Conservation (phyloP, 2,797 vertebrate genomes). For the Numenius phaeopus region DNA sequence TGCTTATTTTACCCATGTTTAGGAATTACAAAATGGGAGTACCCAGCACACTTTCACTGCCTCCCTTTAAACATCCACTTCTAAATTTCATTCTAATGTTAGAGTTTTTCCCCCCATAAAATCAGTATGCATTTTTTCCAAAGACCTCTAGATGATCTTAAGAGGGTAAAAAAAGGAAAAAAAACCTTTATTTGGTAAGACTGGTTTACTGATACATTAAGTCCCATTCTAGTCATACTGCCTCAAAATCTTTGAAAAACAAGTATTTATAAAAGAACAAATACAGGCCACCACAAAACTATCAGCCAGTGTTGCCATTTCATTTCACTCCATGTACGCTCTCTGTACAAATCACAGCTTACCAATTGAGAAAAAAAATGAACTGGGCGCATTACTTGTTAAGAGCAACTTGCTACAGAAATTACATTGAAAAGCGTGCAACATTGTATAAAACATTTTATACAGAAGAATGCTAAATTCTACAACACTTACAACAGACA, state of each 20-base stretch:
- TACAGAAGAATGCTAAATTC: background rate
- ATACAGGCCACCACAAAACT: background rate
- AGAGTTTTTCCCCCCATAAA: background rate
- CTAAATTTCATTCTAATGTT: background rate
- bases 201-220: background rate
- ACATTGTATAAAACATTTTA: background rate
- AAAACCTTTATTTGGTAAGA: background rate
- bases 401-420: background rate
- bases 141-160: background rate
- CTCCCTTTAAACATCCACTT: background rate
- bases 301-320: background rate
- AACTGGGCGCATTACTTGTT: background rate
- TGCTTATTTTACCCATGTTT: background rate
- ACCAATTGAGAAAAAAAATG: background rate
- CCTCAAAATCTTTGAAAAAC: background rate
- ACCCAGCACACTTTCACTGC: background rate
- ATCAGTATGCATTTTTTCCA: background rate
- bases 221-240: background rate
- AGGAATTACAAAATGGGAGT: background rate
- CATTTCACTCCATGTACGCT: background rate
- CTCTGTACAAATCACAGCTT: background rate
- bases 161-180: rapidly evolving
- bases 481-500: background rate
- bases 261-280: background rate
- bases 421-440: rapidly evolving